A percentile compares a stretch with the other conserved stretches of the same genome.
phyloP scores from a whole-genome alignment of 2,888 invertebrate species.

The Drosophila diplacantha region DNA sequence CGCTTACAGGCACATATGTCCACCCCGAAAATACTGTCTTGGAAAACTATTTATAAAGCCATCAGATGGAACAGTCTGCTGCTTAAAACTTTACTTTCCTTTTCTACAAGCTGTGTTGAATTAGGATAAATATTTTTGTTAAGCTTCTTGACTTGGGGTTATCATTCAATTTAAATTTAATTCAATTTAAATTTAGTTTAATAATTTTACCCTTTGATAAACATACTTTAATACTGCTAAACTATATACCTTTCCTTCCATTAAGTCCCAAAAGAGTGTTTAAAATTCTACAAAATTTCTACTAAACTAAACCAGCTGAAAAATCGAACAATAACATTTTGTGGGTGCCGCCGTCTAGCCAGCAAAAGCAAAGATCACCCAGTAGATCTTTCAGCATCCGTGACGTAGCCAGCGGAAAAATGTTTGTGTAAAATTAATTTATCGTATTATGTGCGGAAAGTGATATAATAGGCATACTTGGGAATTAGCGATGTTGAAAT shows the following conservation, averaged over 20 bases:
- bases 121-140: not conserved
- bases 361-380: constrained; percentile 3
- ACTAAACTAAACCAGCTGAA: not conserved
- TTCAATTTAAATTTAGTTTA: too few species aligned
- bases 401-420: constrained; percentile 38
- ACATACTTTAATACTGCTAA: not conserved
- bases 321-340: constrained; percentile 27
- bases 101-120: not conserved
- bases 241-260: not conserved
- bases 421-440: constrained; percentile 59
- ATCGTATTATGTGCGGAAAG: constrained; percentile 66
- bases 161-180: too few species aligned
- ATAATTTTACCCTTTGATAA: not conserved
- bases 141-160: too few species aligned
- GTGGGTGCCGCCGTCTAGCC: constrained; percentile 21
- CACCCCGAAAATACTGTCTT: constrained; percentile 29
- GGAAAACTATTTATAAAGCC: not conserved
- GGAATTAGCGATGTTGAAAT: constrained; percentile 54
- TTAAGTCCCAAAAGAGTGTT: constrained; percentile 6
- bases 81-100: not conserved
- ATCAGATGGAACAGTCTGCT: not conserved
- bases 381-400: constrained; percentile 27
- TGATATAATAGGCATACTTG: constrained; percentile 46
- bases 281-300: not conserved
- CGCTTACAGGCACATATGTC: constrained; percentile 45